These are phyloP conservation scores for Glareola pratincola DNA, from an alignment of 2,113 vertebrate genomes.

Conservation along the genomic window DNA sequence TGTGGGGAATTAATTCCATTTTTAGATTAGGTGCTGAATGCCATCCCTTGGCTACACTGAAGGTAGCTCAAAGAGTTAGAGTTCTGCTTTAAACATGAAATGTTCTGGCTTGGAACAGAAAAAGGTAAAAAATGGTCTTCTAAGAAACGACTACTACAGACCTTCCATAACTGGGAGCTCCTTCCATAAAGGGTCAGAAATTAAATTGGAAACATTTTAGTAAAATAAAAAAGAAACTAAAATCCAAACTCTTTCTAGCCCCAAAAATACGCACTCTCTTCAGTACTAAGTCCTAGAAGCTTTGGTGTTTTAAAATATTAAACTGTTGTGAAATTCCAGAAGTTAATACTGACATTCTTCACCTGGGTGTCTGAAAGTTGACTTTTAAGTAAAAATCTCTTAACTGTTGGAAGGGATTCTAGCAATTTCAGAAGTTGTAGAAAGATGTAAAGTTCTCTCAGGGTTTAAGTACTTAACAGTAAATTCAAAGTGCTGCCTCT, in stretches of 20 bases:
- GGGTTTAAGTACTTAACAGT: background rate
- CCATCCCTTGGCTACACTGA: background rate
- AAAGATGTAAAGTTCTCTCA: background rate
- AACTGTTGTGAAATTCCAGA: background rate
- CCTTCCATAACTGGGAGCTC: background rate
- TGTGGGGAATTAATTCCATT: background rate
- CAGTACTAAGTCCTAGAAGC: background rate
- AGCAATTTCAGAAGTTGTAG: background rate
- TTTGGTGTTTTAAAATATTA: background rate
- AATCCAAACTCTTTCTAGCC: background rate
- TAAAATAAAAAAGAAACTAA: background rate
- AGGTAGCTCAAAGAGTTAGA: background rate
- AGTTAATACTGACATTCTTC: background rate
- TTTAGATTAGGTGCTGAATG: background rate
- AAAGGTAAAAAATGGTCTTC: background rate
- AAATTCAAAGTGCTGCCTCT: background rate
- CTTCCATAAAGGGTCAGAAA: background rate
- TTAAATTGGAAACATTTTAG: background rate
- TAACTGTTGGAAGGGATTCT: background rate
- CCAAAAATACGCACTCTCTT: background rate
- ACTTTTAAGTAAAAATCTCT: background rate
- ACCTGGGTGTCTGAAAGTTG: background rate
- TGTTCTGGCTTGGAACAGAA: background rate
- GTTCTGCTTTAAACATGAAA: background rate
- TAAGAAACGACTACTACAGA: background rate